A percentile compares a stretch with the other conserved stretches of the same genome.
These are phyloP conservation scores for Ascidia mentula DNA, from an alignment of 23 tunicate genomes.

Conservation along the genomic window DNA sequence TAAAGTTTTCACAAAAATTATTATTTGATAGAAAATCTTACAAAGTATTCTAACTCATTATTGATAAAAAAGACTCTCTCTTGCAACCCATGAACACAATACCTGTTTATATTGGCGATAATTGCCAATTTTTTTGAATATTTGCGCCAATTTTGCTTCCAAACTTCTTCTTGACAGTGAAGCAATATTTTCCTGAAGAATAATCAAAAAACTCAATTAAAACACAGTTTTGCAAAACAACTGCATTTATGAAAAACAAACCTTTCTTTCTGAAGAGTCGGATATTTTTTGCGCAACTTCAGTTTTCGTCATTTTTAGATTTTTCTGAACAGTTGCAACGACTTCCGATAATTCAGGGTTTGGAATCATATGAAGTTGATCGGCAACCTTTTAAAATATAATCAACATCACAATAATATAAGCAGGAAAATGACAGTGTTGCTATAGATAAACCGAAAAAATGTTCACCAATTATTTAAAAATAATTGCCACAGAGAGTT, in stretches of 20 bases:
- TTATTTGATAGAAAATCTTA: too few relatives aligned
- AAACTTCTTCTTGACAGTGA: slow-evolving; percentile 20
- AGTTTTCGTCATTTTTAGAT: not conserved
- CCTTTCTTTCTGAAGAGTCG: not conserved
- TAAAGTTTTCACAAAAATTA: too few relatives aligned
- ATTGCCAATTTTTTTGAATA: slow-evolving; percentile 72
- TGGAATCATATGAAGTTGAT: slow-evolving; percentile 29
- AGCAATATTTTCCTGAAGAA: slow-evolving; percentile 36
- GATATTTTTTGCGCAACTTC: not conserved
- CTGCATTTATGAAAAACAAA: not conserved
- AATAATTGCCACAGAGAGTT: too few relatives aligned
- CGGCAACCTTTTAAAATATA: slow-evolving; percentile 18
- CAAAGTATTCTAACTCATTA: too few relatives aligned
- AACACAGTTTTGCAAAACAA: not conserved
- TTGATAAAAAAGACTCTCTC: too few relatives aligned
- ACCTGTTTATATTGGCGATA: slow-evolving; percentile 61
- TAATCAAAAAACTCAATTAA: too few relatives aligned
- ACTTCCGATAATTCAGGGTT: slow-evolving; percentile 39
- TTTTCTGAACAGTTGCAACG: slow-evolving; percentile 28
- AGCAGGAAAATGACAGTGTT: too few relatives aligned
- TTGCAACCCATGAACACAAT: too few relatives aligned
- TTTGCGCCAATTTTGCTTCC: slow-evolving; percentile 44
- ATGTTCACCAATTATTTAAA: too few relatives aligned
- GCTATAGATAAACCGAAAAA: too few relatives aligned
- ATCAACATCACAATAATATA: not conserved